phyloP scores from a whole-genome alignment of 2,113 vertebrate species.

The Machaerirhynchus nigripectus region DNA sequence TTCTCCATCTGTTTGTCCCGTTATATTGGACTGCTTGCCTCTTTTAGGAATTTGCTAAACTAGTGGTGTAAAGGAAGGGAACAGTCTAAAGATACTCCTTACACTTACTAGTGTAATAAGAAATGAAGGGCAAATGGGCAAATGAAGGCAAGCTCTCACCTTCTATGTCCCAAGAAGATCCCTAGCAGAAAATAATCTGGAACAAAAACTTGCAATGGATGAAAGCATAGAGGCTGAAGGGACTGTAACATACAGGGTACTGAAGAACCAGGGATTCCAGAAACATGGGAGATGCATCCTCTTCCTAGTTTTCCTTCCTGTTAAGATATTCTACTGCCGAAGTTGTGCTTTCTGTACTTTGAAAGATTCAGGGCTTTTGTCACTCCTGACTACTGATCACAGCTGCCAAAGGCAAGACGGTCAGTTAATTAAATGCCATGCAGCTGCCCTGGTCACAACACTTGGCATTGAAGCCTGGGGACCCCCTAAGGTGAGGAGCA shows the following conservation, averaged over 20 bases:
- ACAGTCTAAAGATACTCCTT: neutral
- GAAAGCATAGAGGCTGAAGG: neutral
- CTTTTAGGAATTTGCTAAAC: neutral
- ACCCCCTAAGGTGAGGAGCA: neutral
- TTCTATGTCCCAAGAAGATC: neutral
- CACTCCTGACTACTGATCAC: neutral
- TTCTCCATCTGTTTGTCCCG: conserved; percentile 23
- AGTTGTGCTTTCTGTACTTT: neutral
- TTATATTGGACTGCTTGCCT: conserved; percentile 8
- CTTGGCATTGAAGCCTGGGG: neutral
- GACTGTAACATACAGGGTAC: neutral
- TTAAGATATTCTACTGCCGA: neutral
- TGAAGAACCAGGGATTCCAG: neutral
- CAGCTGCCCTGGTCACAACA: neutral
- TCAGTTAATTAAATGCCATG: neutral
- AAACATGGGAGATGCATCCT: neutral
- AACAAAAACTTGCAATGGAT: neutral
- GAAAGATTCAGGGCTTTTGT: neutral
- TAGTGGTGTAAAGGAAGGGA: neutral
- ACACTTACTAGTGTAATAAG: neutral
- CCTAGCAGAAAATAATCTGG: neutral
- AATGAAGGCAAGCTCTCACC: neutral
- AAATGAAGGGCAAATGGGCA: neutral
- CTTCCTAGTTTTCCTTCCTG: neutral
- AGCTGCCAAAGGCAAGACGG: neutral